These are phyloP conservation scores for Grammomys surdaster DNA, from an alignment of 2,113 vertebrate species.

Conservation along the genomic window DNA sequence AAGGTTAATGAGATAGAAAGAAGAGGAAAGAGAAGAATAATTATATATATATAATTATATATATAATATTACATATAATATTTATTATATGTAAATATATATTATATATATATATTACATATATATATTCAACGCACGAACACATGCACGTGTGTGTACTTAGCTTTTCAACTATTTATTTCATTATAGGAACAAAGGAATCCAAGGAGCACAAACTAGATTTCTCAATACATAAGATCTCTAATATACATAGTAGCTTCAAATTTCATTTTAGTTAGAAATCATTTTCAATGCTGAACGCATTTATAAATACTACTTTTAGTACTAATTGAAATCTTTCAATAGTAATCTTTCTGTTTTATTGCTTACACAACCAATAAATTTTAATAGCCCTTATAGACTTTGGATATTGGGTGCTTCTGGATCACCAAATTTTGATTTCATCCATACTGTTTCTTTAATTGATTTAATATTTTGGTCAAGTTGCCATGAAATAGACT, in stretches of 20 bases:
- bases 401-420: conserved; percentile 17
- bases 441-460: conserved; percentile 76
- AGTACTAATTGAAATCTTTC: not conserved
- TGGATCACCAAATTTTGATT: conserved; percentile 54
- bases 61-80: no score
- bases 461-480: conserved; percentile 74
- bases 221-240: not conserved
- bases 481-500: conserved; percentile 71
- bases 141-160: not conserved
- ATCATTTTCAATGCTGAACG: not conserved
- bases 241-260: not conserved
- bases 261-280: not conserved
- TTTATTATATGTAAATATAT: no score
- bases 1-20: not conserved
- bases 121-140: no score
- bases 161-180: not conserved
- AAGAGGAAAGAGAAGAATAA: not conserved
- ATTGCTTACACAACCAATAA: conserved; percentile 5
- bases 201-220: not conserved
- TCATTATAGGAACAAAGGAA: not conserved
- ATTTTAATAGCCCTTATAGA: not conserved
- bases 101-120: no score
- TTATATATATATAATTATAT: no score
- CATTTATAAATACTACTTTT: not conserved
- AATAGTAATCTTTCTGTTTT: not conserved